Evolutionary conservation across 2,113 vertebrate species (phyloP), one percentile per base, ranked within the genome.

Genomic region (Cynocephalus volans): DNA sequence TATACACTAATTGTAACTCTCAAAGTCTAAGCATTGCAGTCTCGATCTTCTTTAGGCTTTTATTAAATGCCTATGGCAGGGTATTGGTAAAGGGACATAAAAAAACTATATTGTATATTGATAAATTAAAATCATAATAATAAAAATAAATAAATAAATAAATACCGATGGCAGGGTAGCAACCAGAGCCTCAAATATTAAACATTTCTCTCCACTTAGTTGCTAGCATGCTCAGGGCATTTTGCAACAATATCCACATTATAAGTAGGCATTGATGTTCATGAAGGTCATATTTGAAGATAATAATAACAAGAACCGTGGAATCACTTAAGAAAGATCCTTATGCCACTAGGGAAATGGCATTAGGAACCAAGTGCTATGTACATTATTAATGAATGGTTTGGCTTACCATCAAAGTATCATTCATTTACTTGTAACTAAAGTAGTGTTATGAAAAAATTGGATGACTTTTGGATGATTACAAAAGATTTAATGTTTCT

Each of bases 401-500:
- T 72, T 82, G 93, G 48, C 24, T 96, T 96, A 84, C 76, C 96
- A 85, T 95, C 88, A 97, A 76, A 97, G 81, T 81, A 97, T 92
- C 94, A 93, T 65, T 95, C 90, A 21, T 58, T 93, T 95, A 90
- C 52, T 83, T 95, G 75, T 82, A 81, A 72, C 11, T 54, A 84
- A 91, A 85, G 54, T 65, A 94, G 19, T 91, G 95, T 95, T 81
- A 90, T 56, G 21, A 77, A 91, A 94, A 84, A 77, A 36, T 18
- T 70, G 85, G 33, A 85, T 91, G 88, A 93, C 24, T 48, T 67
- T 58, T 4, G 0, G 1, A 72, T 72, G 41, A 33, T 87, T 72
- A 87, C 50, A 75, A 36, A 87, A 83, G 48, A 86, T 48, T 79
- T 75, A 72, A 31, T 64, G 18, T 81, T 76, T 93, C 87, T 84